Conservation (phyloP, 2,888 invertebrate genomes). For the Lobophora halterata region DNA sequence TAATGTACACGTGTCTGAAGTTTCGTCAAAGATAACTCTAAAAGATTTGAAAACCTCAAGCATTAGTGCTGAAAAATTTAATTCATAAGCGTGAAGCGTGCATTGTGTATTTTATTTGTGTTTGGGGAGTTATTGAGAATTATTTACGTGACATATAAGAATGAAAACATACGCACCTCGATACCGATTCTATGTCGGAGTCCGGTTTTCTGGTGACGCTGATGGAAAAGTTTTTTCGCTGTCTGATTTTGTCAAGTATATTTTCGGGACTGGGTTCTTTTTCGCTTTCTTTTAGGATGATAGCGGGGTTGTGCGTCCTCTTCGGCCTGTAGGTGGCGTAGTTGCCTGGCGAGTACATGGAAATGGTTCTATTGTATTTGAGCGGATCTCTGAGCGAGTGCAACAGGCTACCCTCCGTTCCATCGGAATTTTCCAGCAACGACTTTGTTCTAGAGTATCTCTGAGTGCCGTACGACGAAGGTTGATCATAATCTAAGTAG, state of each 20-base stretch:
- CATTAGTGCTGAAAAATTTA: slow-evolving; percentile 75
- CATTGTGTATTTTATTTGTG: slow-evolving; percentile 66
- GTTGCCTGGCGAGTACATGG: slow-evolving; percentile 73
- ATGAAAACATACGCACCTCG: slow-evolving; percentile 74
- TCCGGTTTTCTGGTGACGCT: slow-evolving; percentile 74
- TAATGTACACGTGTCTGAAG: slow-evolving; percentile 42
- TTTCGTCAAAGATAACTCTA: slow-evolving; percentile 40
- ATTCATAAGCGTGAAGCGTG: slow-evolving; percentile 78
- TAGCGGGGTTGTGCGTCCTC: slow-evolving; percentile 72
- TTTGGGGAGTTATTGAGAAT: slow-evolving; percentile 72
- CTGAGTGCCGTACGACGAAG: slow-evolving; percentile 59
- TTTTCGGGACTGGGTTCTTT: slow-evolving; percentile 76
- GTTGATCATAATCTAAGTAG: slow-evolving; percentile 69
- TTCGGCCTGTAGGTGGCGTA: slow-evolving; percentile 77
- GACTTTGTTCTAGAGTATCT: slow-evolving; percentile 73
- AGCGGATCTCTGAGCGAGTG: slow-evolving; percentile 59
- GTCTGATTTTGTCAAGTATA: slow-evolving; percentile 74
- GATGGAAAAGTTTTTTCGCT: slow-evolving; percentile 73
- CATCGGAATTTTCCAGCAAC: slow-evolving; percentile 65
- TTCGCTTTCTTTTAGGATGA: slow-evolving; percentile 74
- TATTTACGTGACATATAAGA: slow-evolving; percentile 70
- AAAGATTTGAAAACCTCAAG: slow-evolving; percentile 55
- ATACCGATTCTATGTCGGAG: slow-evolving; percentile 61
- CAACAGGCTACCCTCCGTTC: slow-evolving; percentile 50
- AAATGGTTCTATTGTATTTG: slow-evolving; percentile 71